Percentiles rank a stretch among this genome's conserved stretches.
These are phyloP conservation scores for Poecile atricapillus DNA, from an alignment of 2,113 vertebrate species.

Conservation along the genomic window DNA sequence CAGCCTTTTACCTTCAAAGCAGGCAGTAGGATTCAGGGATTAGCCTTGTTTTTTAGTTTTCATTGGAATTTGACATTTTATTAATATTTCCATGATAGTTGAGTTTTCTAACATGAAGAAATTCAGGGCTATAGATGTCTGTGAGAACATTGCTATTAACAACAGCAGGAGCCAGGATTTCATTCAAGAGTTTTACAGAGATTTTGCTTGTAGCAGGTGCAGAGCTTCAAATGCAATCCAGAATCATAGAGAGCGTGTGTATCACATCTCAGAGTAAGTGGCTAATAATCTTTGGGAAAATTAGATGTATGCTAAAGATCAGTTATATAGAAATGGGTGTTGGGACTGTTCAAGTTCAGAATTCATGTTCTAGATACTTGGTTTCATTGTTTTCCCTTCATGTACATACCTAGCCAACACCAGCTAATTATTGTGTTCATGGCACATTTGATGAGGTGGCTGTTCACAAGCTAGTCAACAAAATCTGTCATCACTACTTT, in stretches of 20 bases:
- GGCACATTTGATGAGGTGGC: neutral
- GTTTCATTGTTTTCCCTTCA: neutral
- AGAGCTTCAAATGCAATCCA: neutral
- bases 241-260: accelerated
- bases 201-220: neutral
- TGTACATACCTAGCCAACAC: neutral
- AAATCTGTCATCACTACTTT: neutral
- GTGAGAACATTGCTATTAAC: neutral
- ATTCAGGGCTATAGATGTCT: neutral
- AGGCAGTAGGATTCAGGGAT: neutral
- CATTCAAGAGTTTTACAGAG: neutral
- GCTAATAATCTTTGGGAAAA: neutral
- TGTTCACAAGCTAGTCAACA: neutral
- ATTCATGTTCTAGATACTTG: neutral
- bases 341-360: neutral
- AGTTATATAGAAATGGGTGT: neutral
- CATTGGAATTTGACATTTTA: neutral
- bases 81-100: neutral
- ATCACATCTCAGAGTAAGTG: neutral
- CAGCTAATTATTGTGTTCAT: neutral
- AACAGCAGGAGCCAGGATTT: neutral
- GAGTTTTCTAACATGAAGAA: neutral
- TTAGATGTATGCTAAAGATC: neutral
- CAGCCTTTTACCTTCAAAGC: neutral
- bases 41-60: neutral